These are phyloP conservation scores for Tortrix viridana DNA, from an alignment of 2,888 invertebrate species.

Conservation along the genomic window DNA sequence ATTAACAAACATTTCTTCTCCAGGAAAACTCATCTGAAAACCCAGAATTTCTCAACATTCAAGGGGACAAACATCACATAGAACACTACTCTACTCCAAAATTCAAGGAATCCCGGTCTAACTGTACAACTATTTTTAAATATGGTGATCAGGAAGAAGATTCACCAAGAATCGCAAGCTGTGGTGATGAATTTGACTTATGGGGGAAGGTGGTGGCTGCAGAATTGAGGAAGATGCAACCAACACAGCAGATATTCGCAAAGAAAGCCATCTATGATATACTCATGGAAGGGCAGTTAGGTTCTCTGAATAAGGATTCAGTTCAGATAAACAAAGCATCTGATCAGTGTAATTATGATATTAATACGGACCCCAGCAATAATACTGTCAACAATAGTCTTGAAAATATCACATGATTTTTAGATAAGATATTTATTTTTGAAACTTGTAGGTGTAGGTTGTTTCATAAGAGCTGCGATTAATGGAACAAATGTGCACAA, in stretches of 20 bases:
- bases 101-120: background rate
- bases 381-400: too few species aligned
- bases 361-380: background rate
- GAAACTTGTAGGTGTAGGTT: too few species aligned
- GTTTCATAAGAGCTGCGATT: too few species aligned
- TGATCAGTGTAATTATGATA: background rate
- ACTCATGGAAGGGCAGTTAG: conserved; percentile 18
- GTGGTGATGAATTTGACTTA: conserved; percentile 8
- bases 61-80: background rate
- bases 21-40: conserved; percentile 1
- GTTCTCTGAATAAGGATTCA: background rate
- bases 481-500: too few species aligned
- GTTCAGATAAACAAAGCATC: background rate
- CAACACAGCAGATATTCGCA: conserved; percentile 17
- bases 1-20: background rate
- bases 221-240: conserved; percentile 15
- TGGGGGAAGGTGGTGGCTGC: conserved; percentile 24
- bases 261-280: conserved; percentile 17
- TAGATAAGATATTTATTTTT: too few species aligned
- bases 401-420: too few species aligned
- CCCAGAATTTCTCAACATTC: background rate
- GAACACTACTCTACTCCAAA: background rate
- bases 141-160: background rate
- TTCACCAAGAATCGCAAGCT: background rate
- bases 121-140: background rate